Base-by-base conservation (phyloP, 2,113 vertebrate genomes). In the Cyanoramphus novaezelandiae region DNA sequence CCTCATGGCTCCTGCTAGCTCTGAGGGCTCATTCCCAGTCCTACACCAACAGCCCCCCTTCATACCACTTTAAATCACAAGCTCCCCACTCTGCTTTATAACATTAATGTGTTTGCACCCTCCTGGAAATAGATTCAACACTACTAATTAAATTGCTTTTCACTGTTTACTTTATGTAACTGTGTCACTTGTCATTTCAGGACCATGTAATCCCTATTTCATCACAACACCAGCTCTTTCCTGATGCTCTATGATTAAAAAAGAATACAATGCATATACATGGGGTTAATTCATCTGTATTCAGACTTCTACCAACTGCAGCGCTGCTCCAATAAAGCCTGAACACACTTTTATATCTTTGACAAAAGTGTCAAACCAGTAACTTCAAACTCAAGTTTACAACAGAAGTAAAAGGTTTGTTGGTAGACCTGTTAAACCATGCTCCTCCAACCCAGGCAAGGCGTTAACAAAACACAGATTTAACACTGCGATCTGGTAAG, bases 231-330 rank as follows among this genome's bases (percentile, higher is more conserved):
- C 25, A 87, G 17, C 17, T 84, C 31, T 10, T 46, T 59, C 46
- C 43, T 17, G 3, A 41, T 6, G 35, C 13, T 50, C 12, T 15
- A 1, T 5, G 13, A 46, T 11, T 13, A 59, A 68, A 70, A 75
- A 15, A 47, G 63, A 70, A 17, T 0, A 53, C 3, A 65, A 9
- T 12, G n/a, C 41, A 67, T 0, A 0, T 4, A 13, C 33, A 68
- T 10, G 55, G 39, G 11, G 62, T 90, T 88, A 85, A 82, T 10
- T 31, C 27, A 19, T 3, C 17, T 2, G 0, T 28, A 60, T 59
- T 49, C 29, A 47, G 44, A 44, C 2, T 49, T 44, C 67, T 18
- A 20, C n/a, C 90, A 57, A 0, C 0, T 50, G 68, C 68, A 63
- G 29, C 49, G 53, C 79, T 77, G 59, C 75, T 88, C 59, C 63